Conservation (phyloP, 1,140 invertebrate genomes). For the Papilio xuthus region DNA sequence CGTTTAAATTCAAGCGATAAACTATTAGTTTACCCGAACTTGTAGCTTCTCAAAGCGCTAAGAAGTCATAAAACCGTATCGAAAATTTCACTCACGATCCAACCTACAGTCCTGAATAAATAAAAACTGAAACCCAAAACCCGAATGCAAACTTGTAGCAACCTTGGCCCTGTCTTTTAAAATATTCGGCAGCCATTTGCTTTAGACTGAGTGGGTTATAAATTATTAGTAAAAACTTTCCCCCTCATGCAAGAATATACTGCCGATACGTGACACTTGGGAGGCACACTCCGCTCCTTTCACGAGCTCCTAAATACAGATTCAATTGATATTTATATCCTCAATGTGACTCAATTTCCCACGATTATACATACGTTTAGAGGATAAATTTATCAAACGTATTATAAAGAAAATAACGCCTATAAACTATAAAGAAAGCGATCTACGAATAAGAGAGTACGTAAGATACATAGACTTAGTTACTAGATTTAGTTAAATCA, state of each 20-base stretch:
- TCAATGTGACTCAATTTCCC: conserved; percentile 23
- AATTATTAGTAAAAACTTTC: conserved; percentile 48
- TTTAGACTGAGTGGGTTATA: conserved; percentile 41
- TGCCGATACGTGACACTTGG: conserved; percentile 30
- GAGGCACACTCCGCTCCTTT: not conserved
- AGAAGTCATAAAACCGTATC: conserved; percentile 29
- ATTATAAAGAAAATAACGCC: not conserved
- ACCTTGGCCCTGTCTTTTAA: conserved; percentile 39
- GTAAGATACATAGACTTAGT: not conserved
- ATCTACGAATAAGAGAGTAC: not conserved
- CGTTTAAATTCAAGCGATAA: conserved; percentile 1
- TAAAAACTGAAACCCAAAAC: conserved; percentile 19
- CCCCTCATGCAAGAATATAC: conserved; percentile 34
- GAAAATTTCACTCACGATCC: conserved; percentile 37
- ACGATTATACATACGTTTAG: not conserved
- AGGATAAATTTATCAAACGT: not conserved
- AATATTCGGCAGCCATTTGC: conserved; percentile 47
- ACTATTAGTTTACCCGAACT: conserved; percentile 24
- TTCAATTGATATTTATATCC: conserved; percentile 38
- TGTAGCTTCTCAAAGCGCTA: not conserved
- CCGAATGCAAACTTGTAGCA: conserved; percentile 20
- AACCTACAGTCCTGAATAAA: conserved; percentile 27
- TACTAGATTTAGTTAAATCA: not conserved
- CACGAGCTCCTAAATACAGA: conserved; percentile 33
- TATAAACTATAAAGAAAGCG: not conserved